Conservation (phyloP, 2,888 invertebrate species). For the Drosophila fungiperda region DNA sequence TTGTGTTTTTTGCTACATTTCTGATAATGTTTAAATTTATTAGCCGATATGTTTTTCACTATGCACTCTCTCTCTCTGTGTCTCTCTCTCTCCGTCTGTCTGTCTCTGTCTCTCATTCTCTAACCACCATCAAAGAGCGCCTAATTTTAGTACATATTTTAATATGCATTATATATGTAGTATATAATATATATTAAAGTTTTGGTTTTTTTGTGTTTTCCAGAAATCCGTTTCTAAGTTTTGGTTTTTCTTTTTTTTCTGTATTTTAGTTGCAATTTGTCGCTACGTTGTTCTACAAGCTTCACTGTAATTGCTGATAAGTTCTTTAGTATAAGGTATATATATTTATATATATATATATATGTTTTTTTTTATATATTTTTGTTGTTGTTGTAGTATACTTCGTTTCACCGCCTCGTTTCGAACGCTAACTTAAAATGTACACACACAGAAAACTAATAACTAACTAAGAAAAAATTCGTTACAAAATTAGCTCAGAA, state of each 20-base stretch:
- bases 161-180: slow-evolving; percentile 29
- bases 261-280: slow-evolving; percentile 44
- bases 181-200: background rate
- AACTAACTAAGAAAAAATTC: slow-evolving; percentile 69
- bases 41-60: slow-evolving; percentile 74
- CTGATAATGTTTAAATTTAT: slow-evolving; percentile 37
- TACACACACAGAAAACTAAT: slow-evolving; percentile 63
- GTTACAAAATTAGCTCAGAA: slow-evolving; percentile 73
- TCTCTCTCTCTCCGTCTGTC: background rate
- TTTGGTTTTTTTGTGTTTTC: slow-evolving; percentile 12
- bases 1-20: slow-evolving; percentile 39
- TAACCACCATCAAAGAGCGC: slow-evolving; percentile 30
- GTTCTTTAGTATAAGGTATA: slow-evolving; percentile 63
- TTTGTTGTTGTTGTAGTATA: slow-evolving; percentile 60
- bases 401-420: slow-evolving; percentile 73
- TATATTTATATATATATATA: slow-evolving; percentile 48
- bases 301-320: slow-evolving; percentile 68
- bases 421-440: slow-evolving; percentile 75
- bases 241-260: slow-evolving; percentile 26
- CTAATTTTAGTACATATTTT: slow-evolving; percentile 56
- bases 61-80: slow-evolving; percentile 54
- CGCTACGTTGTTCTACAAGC: slow-evolving; percentile 66
- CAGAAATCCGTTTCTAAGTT: slow-evolving; percentile 31
- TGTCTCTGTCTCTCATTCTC: background rate
- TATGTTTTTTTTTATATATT: slow-evolving; percentile 18